Evolutionary conservation across 2,113 vertebrate species (phyloP), one percentile per base, ranked within the genome.

Genomic region (Oryzias curvinotus): DNA sequence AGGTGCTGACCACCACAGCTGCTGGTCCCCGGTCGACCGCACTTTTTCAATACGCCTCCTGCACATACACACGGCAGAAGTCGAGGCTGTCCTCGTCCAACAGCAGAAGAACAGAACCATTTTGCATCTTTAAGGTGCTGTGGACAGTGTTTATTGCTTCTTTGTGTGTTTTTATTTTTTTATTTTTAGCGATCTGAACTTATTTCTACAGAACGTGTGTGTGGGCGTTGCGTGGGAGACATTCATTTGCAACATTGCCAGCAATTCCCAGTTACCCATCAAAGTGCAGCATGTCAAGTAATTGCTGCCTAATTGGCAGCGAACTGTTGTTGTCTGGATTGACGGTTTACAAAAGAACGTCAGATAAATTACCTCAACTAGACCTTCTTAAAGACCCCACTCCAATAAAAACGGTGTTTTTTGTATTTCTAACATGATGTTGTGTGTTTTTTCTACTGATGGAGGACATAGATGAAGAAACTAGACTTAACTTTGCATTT

Each of bases 1-100:
- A 92, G 89, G 88, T 54, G 83, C 87, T 86, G 57, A 64, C 87
- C 87, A 87, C 87, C 87, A 86, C 51, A 78, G 85, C 88, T 85
- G 78, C 89, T 92, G 92, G 90, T 92, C 92, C 75, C 0, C 6
- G 19, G 21, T 56, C 90, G 90, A 86, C 92, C 93, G 64, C 83
- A 89, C 23, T 74, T 89, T 7, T 90, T 88, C 57, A 60, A 81
- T 73, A 84, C 68, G 2, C 90, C 93, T 92, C 90, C 86, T 86
- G 83, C 77, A 84, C 91, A 92, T 91, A 93, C 92, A 91, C 83
- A 87, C 77, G 84, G 82, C 93, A 95, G 93, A 94, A 82, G 78
- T 77, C 4, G 2, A 30, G 62, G 54, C 28, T 48, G 61, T 61
- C 58, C 55, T 59, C 43, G 58, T 28, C 56, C 62, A 63, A 75